Percentiles rank a stretch among this genome's conserved stretches.
Conservation (phyloP, 2,888 invertebrate genomes). For the Sphaeridia pumilis region DNA sequence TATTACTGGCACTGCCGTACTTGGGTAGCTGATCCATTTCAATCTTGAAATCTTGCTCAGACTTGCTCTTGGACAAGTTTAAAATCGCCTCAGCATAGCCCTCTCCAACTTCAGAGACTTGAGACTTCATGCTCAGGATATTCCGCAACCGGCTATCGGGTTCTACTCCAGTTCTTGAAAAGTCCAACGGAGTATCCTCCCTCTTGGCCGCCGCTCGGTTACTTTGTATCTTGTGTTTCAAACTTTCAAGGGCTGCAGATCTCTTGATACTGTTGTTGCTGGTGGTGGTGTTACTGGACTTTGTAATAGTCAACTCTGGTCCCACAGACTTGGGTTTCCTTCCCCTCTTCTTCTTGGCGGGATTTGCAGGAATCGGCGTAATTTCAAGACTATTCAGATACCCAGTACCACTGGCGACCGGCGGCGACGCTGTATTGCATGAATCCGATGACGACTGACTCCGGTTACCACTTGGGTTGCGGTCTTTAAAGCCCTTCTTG, state of each 20-base stretch:
- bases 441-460: background rate
- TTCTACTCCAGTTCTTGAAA: too few relatives aligned
- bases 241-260: background rate
- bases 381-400: background rate
- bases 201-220: background rate
- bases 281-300: too few relatives aligned
- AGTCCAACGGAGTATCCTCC: slow-evolving; percentile 36
- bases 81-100: slow-evolving; percentile 23
- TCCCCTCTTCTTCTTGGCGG: too few relatives aligned
- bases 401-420: background rate
- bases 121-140: slow-evolving; percentile 33
- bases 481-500: too few relatives aligned
- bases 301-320: too few relatives aligned
- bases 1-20: background rate
- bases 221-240: background rate
- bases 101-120: slow-evolving; percentile 11
- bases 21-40: background rate
- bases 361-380: too few relatives aligned
- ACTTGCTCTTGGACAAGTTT: slow-evolving; percentile 27
- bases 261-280: background rate
- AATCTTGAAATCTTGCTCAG: background rate
- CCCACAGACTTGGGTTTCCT: too few relatives aligned
- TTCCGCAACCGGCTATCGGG: slow-evolving; percentile 31
- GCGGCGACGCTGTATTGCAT: background rate
- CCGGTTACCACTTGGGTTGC: background rate